Percentiles rank a stretch among this genome's conserved stretches.
phyloP scores from a whole-genome alignment of 2,113 vertebrate genomes.

The Labeo catla region DNA sequence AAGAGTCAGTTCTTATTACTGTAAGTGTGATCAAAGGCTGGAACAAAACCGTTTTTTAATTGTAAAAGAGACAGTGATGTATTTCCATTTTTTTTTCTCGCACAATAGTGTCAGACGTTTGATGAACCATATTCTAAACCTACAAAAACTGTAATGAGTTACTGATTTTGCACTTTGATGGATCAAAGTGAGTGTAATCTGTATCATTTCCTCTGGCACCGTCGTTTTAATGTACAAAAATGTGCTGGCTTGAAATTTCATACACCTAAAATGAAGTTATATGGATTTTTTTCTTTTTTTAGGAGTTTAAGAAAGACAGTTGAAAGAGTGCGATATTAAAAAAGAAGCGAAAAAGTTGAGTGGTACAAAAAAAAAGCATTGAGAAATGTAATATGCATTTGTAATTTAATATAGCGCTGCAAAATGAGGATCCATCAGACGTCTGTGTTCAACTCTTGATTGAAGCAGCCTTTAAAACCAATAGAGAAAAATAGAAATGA shows the following conservation, averaged over 20 bases:
- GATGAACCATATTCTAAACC: slow-evolving; percentile 46
- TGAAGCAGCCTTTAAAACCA: neutral
- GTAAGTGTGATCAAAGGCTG: slow-evolving; percentile 39
- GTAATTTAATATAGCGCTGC: slow-evolving; percentile 20
- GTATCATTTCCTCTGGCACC: slow-evolving; percentile 28
- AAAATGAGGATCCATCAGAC: slow-evolving; percentile 32
- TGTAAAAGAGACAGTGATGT: slow-evolving; percentile 27
- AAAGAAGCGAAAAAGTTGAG: slow-evolving; percentile 17
- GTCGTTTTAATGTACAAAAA: slow-evolving; percentile 21
- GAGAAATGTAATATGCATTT: neutral
- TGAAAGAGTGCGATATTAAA: slow-evolving; percentile 40
- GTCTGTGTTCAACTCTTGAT: slow-evolving; percentile 8
- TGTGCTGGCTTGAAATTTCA: slow-evolving; percentile 28
- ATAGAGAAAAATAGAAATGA: neutral
- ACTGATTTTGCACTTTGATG: slow-evolving; percentile 43
- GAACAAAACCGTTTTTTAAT: slow-evolving; percentile 8
- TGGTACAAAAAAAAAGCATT: neutral
- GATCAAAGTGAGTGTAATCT: slow-evolving; percentile 51
- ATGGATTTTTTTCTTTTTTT: neutral
- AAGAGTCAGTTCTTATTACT: slow-evolving; percentile 37
- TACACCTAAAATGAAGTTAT: slow-evolving; percentile 26
- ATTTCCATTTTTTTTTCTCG: slow-evolving; percentile 17
- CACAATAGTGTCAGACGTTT: slow-evolving; percentile 33
- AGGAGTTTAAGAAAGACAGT: neutral
- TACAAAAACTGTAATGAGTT: slow-evolving; percentile 39